A percentile compares a stretch with the other conserved stretches of the same genome.
phyloP scores from a whole-genome alignment of 2,797 vertebrate genomes.

The Carduelis carduelis region DNA sequence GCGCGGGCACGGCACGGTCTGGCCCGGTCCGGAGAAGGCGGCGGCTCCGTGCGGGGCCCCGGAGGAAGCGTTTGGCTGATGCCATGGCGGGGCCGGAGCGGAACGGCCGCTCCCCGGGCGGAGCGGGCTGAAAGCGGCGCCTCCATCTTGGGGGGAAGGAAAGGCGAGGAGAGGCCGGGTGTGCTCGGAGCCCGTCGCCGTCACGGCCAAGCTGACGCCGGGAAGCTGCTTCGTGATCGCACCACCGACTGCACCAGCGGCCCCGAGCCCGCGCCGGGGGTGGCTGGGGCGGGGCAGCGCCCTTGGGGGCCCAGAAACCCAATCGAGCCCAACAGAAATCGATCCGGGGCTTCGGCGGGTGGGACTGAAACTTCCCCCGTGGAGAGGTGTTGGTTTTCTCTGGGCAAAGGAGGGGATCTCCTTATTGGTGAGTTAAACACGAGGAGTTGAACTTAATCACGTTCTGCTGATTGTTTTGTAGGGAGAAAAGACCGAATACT shows the following conservation, averaged over 20 bases:
- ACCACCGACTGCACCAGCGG: not conserved
- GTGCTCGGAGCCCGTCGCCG: not conserved
- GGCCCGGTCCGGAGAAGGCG: not conserved
- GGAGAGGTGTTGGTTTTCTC: rapidly evolving
- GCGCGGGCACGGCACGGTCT: not conserved
- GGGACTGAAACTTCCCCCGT: not conserved
- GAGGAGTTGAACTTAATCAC: not conserved
- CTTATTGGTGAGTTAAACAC: not conserved
- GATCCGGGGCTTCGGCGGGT: not conserved
- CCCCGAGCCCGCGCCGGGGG: not conserved
- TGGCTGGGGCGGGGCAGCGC: not conserved
- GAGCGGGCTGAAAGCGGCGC: slow-evolving; percentile 22
- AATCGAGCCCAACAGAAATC: not conserved
- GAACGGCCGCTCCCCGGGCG: not conserved
- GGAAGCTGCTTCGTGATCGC: not conserved
- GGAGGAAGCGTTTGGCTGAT: not conserved
- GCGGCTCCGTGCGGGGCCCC: not conserved
- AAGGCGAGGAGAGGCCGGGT: not conserved
- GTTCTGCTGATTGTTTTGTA: not conserved
- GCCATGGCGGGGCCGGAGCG: not conserved
- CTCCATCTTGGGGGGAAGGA: not conserved
- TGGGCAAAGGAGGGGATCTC: not conserved
- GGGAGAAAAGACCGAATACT: not conserved
- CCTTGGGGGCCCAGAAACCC: not conserved
- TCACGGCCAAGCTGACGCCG: not conserved